Conservation (phyloP, 2,888 invertebrate species). For the Metellina segmentata region DNA sequence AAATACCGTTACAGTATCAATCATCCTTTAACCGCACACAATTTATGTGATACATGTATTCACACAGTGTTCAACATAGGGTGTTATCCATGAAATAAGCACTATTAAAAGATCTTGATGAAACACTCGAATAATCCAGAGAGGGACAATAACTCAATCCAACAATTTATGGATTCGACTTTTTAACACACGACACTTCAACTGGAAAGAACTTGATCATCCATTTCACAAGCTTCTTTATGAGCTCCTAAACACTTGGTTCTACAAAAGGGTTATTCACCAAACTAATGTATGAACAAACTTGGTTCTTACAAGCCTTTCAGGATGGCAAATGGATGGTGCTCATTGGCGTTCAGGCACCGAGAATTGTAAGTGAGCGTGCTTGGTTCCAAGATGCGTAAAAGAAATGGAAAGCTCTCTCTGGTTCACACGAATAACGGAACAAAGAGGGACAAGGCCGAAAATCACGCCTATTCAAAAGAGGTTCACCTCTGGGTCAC, state of each 20-base stretch:
- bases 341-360: too few species aligned
- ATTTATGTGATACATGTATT: too few species aligned
- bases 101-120: neutral
- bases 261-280: too few species aligned
- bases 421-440: neutral
- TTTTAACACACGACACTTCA: too few species aligned
- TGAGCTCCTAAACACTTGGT: neutral
- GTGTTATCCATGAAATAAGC: too few species aligned
- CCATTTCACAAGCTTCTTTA: neutral
- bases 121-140: neutral
- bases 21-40: too few species aligned
- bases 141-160: neutral
- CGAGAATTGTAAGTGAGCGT: neutral
- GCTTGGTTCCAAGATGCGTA: neutral
- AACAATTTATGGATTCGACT: neutral
- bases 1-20: too few species aligned
- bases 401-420: neutral
- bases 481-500: constrained; percentile 63
- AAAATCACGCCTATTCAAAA: constrained; percentile 56
- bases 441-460: constrained; percentile 63
- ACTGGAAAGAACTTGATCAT: neutral
- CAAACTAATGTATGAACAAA: too few species aligned
- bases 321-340: too few species aligned
- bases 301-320: too few species aligned
- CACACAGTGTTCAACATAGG: too few species aligned